These are phyloP conservation scores for Alces alces DNA, from an alignment of 2,113 vertebrate species.

Conservation along the genomic window DNA sequence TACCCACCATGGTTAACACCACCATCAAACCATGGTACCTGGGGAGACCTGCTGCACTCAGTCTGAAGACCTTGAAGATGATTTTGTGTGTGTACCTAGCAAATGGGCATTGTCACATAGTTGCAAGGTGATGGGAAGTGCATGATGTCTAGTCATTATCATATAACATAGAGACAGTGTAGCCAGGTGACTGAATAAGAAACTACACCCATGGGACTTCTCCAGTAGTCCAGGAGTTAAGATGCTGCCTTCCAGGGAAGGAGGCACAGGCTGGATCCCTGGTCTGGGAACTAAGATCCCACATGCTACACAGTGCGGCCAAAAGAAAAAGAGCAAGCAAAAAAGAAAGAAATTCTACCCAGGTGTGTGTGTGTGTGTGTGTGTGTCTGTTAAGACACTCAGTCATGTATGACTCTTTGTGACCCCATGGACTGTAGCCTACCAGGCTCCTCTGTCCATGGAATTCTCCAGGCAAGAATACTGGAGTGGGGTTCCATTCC, in stretches of 20 bases:
- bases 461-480: not conserved
- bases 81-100: not conserved
- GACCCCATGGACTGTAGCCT: not conserved
- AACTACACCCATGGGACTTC: not conserved
- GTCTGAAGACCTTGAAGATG: not conserved
- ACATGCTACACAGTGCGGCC: not conserved
- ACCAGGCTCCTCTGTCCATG: not conserved
- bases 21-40: not conserved
- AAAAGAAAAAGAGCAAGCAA: not conserved
- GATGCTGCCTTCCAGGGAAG: not conserved
- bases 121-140: not conserved
- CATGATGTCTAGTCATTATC: not conserved
- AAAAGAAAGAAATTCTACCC: not conserved
- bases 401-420: not conserved
- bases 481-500: not conserved
- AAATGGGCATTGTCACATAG: too few relatives aligned
- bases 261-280: not conserved
- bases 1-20: not conserved
- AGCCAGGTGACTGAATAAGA: not conserved
- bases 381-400: fast-evolving
- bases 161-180: not conserved
- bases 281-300: not conserved
- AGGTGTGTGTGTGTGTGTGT: fast-evolving
- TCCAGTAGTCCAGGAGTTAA: not conserved
- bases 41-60: not conserved